Evolutionary conservation across 1,140 invertebrate genomes (phyloP).

Genomic region (Zaprionus vittiger): DNA sequence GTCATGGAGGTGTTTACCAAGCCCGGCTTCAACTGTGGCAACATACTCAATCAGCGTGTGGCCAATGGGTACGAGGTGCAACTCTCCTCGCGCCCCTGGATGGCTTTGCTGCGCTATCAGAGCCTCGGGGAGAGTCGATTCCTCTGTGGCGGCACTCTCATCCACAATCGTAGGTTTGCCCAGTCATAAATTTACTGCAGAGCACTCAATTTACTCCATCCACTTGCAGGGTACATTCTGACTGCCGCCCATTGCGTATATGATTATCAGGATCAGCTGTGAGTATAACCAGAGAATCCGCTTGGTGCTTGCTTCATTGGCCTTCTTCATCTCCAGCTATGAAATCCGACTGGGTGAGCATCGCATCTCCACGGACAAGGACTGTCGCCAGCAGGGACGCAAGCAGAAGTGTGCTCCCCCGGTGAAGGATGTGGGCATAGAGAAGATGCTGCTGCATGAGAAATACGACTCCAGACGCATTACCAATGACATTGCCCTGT

Average conservation of each 20-base stretch:
- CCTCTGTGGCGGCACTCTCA: slow-evolving; percentile 84
- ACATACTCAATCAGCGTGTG: slow-evolving; percentile 74
- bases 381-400: slow-evolving; percentile 84
- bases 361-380: slow-evolving; percentile 85
- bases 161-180: slow-evolving; percentile 72
- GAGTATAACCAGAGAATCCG: slow-evolving; percentile 44
- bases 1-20: slow-evolving; percentile 58
- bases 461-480: slow-evolving; percentile 86
- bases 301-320: neutral
- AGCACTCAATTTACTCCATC: neutral
- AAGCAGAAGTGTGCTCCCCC: slow-evolving; percentile 85
- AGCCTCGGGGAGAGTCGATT: slow-evolving; percentile 49
- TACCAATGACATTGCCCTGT: slow-evolving; percentile 88
- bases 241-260: slow-evolving; percentile 88
- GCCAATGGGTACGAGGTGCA: slow-evolving; percentile 82
- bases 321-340: slow-evolving; percentile 61
- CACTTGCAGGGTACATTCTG: slow-evolving; percentile 79
- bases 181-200: neutral
- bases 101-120: slow-evolving; percentile 85
- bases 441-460: slow-evolving; percentile 86
- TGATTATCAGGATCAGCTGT: slow-evolving; percentile 55
- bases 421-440: slow-evolving; percentile 86
- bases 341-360: slow-evolving; percentile 88
- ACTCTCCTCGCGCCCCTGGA: slow-evolving; percentile 85
- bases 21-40: slow-evolving; percentile 58